Evolutionary conservation across 2,797 vertebrate species (phyloP).

Genomic region (Gymnodraco acuticeps): DNA sequence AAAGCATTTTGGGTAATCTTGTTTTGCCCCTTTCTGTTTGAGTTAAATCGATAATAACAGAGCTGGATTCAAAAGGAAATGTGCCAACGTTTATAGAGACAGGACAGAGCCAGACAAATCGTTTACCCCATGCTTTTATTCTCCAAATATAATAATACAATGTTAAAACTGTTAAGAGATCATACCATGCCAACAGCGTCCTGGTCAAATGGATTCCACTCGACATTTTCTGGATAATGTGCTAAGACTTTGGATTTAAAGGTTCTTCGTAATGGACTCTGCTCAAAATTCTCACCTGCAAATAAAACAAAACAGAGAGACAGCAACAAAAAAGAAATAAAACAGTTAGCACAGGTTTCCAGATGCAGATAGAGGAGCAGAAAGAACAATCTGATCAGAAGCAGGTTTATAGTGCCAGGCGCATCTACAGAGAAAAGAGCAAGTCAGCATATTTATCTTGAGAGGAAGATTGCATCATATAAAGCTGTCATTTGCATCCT

Average conservation of each 20-base stretch:
- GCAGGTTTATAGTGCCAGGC: constrained; percentile 69
- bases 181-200: constrained; percentile 99
- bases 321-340: constrained; percentile 3
- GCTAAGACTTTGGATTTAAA: constrained; percentile 99
- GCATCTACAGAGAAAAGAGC: constrained; percentile 66
- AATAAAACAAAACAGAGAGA: constrained; percentile 51
- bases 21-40: neutral
- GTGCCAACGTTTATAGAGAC: no score
- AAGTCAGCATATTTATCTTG: constrained; percentile 69
- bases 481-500: constrained; percentile 78
- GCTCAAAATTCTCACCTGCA: constrained; percentile 99
- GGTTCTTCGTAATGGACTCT: constrained; percentile 97
- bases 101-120: no score
- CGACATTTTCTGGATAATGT: constrained; percentile 97
- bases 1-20: neutral
- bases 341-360: constrained; percentile 31
- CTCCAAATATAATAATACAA: neutral
- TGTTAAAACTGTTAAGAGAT: neutral
- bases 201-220: constrained; percentile 99
- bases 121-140: neutral
- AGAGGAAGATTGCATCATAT: constrained; percentile 73
- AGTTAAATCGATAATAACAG: neutral
- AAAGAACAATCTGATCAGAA: constrained; percentile 58
- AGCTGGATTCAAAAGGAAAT: neutral
- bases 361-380: constrained; percentile 20